Evolutionary conservation across 2,797 vertebrate species (phyloP), one percentile per base, ranked within the genome.

Genomic region (Bucorvus abyssinicus): DNA sequence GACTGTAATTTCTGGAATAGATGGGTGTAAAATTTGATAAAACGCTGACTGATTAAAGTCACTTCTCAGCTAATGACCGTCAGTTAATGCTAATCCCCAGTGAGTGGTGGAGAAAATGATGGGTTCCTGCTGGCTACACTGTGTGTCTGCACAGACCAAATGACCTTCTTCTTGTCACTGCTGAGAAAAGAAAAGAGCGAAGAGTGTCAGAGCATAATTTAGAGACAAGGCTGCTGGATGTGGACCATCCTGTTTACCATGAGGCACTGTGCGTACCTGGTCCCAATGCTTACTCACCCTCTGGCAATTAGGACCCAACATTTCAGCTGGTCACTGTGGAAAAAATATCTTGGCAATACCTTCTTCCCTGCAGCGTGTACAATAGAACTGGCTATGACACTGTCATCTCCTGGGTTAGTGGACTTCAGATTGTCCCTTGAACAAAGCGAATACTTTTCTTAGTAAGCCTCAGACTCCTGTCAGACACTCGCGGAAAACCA

Each of bases 11-110:
- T 85, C 87, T 67, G 11, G 69, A 89, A 93, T 23, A 21, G 56
- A 42, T 67, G 60, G 42, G 23, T 70, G 32, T n/a, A 67, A 77
- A 88, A 50, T 61, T 40, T 40, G 75, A 57, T 71, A 65, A 93
- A 83, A 80, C 77, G 8, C 34, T 81, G 81, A 23, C 56, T 71
- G 65, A 95, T 89, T 89, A 84, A 50, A 91, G 65, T 34, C 61
- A 89, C 61, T 95, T 96, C 89, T 85, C 75, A 92, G 68, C 89
- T 95, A 95, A 96, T 85, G 73, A 87, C 42, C 10, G 0, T 73
- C 93, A 94, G 86, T 95, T 89, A 94, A 92, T 81, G 84, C 45
- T 95, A 74, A 94, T 92, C 76, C 75, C 64, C 40, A 60, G 7
- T 4, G 60, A 83, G 23, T 26, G 10, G 59, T 88, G 77, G 80